A percentile compares a stretch with the other conserved stretches of the same genome.
These are phyloP conservation scores for Lordiphosa mommai DNA, from an alignment of 1,140 invertebrate genomes.

Conservation along the genomic window DNA sequence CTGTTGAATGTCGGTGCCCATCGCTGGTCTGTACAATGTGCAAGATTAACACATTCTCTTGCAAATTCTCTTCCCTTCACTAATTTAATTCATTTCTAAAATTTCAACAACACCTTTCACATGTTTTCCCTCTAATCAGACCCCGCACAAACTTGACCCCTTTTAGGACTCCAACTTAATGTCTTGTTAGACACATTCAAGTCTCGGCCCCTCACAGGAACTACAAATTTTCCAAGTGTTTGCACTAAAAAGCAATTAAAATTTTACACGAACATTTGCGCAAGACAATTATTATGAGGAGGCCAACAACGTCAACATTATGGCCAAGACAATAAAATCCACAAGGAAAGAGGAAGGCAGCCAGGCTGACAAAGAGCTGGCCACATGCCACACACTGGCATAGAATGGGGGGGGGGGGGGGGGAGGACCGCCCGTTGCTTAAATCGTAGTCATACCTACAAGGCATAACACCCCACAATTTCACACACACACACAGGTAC, in stretches of 20 bases:
- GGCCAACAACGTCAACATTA: slow-evolving; percentile 39
- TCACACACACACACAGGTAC: slow-evolving; percentile 34
- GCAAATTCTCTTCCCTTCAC: too few relatives aligned
- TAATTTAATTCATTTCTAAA: too few relatives aligned
- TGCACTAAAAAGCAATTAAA: slow-evolving; percentile 76
- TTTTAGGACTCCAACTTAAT: too few relatives aligned
- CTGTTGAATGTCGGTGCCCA: too few relatives aligned
- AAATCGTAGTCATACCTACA: slow-evolving; percentile 44
- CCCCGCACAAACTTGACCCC: too few relatives aligned
- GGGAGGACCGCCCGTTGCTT: slow-evolving; percentile 43
- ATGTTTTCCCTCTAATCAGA: too few relatives aligned
- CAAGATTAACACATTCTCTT: too few relatives aligned
- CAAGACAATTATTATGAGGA: slow-evolving; percentile 73
- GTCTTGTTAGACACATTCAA: not conserved
- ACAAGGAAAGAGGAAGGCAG: slow-evolving; percentile 13
- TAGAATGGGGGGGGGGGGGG: not conserved
- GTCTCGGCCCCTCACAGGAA: slow-evolving; percentile 26
- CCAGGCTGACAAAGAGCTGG: slow-evolving; percentile 26
- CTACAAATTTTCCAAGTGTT: slow-evolving; percentile 71
- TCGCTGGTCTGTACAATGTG: too few relatives aligned
- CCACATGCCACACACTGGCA: slow-evolving; percentile 57
- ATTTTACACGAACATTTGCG: slow-evolving; percentile 72
- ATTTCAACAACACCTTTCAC: too few relatives aligned
- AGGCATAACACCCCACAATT: slow-evolving; percentile 73
- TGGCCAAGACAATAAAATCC: slow-evolving; percentile 58